Evolutionary conservation across 2,888 invertebrate genomes (phyloP), one percentile per base, ranked within the genome.

Genomic region (Cosmia pyralina): DNA sequence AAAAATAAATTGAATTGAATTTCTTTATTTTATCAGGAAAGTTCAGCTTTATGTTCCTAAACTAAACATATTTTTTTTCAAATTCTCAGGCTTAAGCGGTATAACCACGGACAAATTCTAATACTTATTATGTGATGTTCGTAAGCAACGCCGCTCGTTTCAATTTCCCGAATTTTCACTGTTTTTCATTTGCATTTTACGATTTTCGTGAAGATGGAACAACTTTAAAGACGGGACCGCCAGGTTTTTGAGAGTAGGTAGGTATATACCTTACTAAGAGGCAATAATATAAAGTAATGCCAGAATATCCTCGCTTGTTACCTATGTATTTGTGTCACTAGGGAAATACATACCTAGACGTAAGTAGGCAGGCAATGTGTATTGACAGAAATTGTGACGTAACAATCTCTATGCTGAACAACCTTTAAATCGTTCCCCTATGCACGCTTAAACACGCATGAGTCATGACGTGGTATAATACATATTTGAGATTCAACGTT

Each of bases 181-280:
- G 69, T 66, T 75, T 71, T 74, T 58, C 70, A 81, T 82, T 84
- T 81, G 62, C 84, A 83, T 82, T 84, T 84, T 81, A 82, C 78
- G 78, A 81, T 82, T 70, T 78, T 60, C 72, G 64, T 71, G 28
- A 62, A 71, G 68, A 59, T 55, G 55, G 55, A 17, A 58, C 17
- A 63, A 44, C 34, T 67, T 58, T 59, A n/a, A 62, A 84, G 64
- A 46, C 8, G 41, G 62, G 11, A 13, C 53, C 70, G 69, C 62
- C 68, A 57, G 70, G 65, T 76, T 80, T 60, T 69, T 57, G 67
- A 75, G 60, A 58, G 34, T 60, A 52, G 8, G 15, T 67, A 52
- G 1, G n/a, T 52, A 52, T n/a, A 10, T 50, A 59, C 63, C 63
- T 48, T 55, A 71, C 46, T 63, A 41, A 69, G 69, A 53, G 57